Base-by-base conservation (phyloP, 2,113 vertebrate genomes). In the Pungitius pungitius region DNA sequence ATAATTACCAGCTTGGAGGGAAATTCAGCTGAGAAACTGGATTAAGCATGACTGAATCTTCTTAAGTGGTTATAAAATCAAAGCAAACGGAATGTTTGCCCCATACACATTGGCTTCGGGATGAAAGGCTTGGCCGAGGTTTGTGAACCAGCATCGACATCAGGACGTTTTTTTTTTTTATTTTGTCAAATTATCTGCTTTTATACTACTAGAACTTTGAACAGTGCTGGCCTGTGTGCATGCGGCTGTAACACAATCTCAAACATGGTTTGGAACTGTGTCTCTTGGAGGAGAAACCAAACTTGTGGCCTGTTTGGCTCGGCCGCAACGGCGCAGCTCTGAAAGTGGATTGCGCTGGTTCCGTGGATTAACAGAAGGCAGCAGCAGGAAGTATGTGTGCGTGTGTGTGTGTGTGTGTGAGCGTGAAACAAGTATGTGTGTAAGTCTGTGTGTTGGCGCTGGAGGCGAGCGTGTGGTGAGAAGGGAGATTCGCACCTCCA, bases 41-140 rank as follows among this genome's bases (percentile, higher is more conserved):
- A 93, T 91, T 92, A 92, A 87, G 88, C 69, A 80, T 90, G 87
- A 85, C 84, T 42, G 59, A 92, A 89, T 91, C 89, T 88, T 87
- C 90, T 92, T 89, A 90, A 90, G 88, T 86, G 81, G 86, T 87
- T 83, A 61, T 69, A 85, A 86, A 92, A 93, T 91, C 91, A 88
- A 88, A 91, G 85, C 81, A 6, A 51, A n/a, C 78, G 84, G 71
- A 86, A 89, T 90, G 83, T 91, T 89, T 87, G 87, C 88, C 91
- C 88, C 77, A 72, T 91, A 67, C 86, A 85, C 84, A 73, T 88
- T 93, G 92, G 90, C 91, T 90, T 61, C 30, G 13, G 86, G 89
- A 93, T 92, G 81, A 93, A 91, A 94, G 85, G 78, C 87, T 92
- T 92, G 92, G 91, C 87, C 82, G 59, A 74, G 83, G 75, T 86